Percentiles rank a stretch among this genome's conserved stretches.
phyloP scores from a whole-genome alignment of 2,113 vertebrate genomes.

The Agapornis roseicollis region DNA sequence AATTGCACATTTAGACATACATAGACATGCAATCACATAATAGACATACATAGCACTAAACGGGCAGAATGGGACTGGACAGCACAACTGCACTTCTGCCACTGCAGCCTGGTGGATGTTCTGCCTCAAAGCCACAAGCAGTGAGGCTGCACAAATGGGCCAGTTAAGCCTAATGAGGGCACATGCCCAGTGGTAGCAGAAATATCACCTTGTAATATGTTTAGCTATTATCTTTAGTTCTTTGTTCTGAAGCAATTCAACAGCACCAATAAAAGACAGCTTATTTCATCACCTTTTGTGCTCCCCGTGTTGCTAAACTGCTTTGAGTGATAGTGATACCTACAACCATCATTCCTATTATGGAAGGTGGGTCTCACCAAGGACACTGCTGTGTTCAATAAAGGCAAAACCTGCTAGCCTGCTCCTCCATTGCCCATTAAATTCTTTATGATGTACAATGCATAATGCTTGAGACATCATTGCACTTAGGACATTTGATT shows the following conservation, averaged over 20 bases:
- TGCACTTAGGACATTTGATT: not conserved
- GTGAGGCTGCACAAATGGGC: not conserved
- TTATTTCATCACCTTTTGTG: not conserved
- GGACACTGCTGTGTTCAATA: not conserved
- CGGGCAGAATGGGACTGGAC: not conserved
- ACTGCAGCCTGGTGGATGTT: not conserved
- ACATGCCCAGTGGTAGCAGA: not conserved
- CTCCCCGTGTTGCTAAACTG: accelerated
- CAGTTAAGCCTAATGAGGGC: not conserved
- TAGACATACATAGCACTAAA: not conserved
- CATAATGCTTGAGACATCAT: not conserved
- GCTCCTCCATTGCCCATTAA: not conserved
- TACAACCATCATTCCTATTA: not conserved
- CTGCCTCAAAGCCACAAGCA: not conserved
- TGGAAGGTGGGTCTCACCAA: not conserved
- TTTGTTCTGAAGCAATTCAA: not conserved
- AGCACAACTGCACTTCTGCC: not conserved
- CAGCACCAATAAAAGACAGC: not conserved
- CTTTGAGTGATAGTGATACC: not conserved
- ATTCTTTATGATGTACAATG: not conserved
- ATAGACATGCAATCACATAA: too few species aligned
- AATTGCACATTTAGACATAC: too few species aligned
- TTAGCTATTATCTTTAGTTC: not conserved
- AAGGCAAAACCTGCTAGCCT: not conserved
- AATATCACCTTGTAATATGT: not conserved